These are phyloP conservation scores for Antheraea mylitta DNA, from an alignment of 1,140 invertebrate species.

Conservation along the genomic window DNA sequence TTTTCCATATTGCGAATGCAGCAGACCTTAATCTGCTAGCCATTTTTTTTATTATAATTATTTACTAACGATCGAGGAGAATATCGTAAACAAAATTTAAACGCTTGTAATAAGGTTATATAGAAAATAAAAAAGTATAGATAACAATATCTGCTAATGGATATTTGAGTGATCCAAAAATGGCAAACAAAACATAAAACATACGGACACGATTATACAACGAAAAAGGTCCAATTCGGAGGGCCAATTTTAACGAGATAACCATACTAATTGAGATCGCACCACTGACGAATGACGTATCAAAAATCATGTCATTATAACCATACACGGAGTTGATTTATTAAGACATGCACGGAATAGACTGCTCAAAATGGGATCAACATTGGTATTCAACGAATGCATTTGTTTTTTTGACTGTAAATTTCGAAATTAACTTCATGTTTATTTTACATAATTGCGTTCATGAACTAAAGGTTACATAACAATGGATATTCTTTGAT, in stretches of 20 bases:
- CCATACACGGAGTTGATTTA: conserved; percentile 68
- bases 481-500: too few species aligned
- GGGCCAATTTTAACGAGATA: conserved; percentile 68
- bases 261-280: conserved; percentile 74
- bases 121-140: too few species aligned
- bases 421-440: conserved; percentile 5
- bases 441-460: neutral
- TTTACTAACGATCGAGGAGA: too few species aligned
- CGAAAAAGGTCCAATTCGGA: conserved; percentile 49
- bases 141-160: too few species aligned
- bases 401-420: conserved; percentile 31
- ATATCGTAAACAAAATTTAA: too few species aligned
- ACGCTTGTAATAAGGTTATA: too few species aligned
- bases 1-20: too few species aligned
- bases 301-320: conserved; percentile 62
- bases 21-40: too few species aligned
- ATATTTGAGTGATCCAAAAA: neutral
- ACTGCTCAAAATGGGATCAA: conserved; percentile 52
- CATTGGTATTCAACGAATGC: conserved; percentile 2
- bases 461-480: too few species aligned
- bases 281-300: conserved; percentile 45
- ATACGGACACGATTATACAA: conserved; percentile 36
- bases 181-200: neutral
- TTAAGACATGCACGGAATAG: conserved; percentile 60
- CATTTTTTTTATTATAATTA: too few species aligned